Conservation (phyloP, 2,113 vertebrate species). For the Platichthys stellatus region DNA sequence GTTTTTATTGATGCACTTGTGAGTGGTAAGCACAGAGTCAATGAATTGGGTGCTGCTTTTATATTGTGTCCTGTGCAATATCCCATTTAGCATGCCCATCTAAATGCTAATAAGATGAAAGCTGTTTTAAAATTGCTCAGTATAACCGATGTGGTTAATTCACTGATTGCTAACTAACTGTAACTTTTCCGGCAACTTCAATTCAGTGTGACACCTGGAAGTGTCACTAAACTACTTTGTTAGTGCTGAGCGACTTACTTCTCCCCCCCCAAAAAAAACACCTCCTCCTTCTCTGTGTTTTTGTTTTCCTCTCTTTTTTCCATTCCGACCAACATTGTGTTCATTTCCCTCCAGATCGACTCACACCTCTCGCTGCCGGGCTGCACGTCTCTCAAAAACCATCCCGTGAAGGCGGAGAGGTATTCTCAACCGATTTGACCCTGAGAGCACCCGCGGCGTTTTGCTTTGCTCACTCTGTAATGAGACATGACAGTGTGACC, state of each 20-base stretch:
- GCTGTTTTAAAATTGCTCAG: conserved; percentile 58
- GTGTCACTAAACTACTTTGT: conserved; percentile 17
- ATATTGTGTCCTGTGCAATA: conserved; percentile 73
- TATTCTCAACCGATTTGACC: conserved; percentile 26
- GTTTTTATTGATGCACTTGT: conserved; percentile 79
- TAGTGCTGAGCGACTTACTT: conserved; percentile 24
- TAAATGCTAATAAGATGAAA: conserved; percentile 82
- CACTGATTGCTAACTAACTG: conserved; percentile 71
- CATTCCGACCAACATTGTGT: conserved; percentile 13
- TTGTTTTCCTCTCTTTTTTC: neutral
- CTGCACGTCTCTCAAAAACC: conserved; percentile 3
- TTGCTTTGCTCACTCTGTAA: conserved; percentile 19
- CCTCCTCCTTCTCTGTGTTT: neutral
- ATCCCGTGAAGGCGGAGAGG: neutral
- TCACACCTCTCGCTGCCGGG: conserved; percentile 5
- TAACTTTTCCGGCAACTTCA: conserved; percentile 66
- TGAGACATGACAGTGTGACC: conserved; percentile 31
- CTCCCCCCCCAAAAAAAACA: neutral
- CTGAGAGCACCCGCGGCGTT: neutral
- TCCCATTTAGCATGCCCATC: conserved; percentile 75
- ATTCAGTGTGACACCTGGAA: conserved; percentile 36
- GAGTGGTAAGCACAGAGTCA: conserved; percentile 70
- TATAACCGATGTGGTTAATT: conserved; percentile 65
- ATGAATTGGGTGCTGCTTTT: conserved; percentile 71
- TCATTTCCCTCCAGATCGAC: neutral